Evolutionary conservation across 2,888 invertebrate genomes (phyloP).

Genomic region (Lasioglossum figueresi): DNA sequence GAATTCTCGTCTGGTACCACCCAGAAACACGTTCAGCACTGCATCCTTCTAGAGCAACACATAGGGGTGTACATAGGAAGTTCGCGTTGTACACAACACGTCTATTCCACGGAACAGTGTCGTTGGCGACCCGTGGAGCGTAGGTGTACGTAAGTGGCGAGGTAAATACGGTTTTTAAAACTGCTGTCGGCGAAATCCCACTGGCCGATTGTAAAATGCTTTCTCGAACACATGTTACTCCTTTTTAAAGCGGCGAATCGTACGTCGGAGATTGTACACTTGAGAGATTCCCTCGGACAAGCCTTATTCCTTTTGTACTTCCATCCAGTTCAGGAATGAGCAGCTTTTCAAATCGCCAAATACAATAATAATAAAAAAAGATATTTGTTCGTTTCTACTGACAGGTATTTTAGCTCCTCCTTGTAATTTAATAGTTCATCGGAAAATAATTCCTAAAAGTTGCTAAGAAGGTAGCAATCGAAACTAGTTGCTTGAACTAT

Average conservation of each 20-base stretch:
- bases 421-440: not conserved
- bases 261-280: not conserved
- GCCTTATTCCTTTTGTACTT: not conserved
- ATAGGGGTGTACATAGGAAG: conserved; percentile 25
- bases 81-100: conserved; percentile 23
- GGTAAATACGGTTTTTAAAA: conserved; percentile 70
- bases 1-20: conserved; percentile 55
- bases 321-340: not conserved
- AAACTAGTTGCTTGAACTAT: too few species aligned
- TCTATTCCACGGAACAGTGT: conserved; percentile 34
- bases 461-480: not conserved
- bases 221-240: conserved; percentile 59
- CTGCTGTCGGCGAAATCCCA: conserved; percentile 54
- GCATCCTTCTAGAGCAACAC: conserved; percentile 2
- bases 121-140: conserved; percentile 57
- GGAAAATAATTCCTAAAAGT: not conserved
- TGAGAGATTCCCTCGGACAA: not conserved
- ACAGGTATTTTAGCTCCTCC: too few species aligned
- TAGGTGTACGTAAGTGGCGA: conserved; percentile 58
- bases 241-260: not conserved
- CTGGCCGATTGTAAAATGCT: conserved; percentile 62
- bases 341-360: not conserved
- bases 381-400: too few species aligned
- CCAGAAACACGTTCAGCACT: conserved; percentile 32
- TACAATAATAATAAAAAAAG: not conserved